These are phyloP conservation scores for Ornithorhynchus anatinus DNA, from an alignment of 2,113 vertebrate species.

Conservation along the genomic window DNA sequence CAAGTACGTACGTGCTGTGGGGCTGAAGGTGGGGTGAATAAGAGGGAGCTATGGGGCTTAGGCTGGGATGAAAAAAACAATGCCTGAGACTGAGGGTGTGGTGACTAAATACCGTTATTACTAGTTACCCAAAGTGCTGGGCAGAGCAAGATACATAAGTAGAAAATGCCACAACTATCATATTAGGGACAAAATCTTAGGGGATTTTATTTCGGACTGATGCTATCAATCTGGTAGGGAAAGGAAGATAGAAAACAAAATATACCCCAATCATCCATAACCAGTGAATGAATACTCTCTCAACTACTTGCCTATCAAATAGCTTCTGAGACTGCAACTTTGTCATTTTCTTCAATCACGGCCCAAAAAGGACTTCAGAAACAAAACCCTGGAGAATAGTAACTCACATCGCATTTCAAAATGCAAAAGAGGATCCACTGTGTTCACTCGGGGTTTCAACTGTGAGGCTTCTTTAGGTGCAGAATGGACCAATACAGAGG, in stretches of 20 bases:
- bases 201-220: background rate
- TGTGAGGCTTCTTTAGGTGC: too few relatives aligned
- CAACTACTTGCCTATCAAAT: background rate
- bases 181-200: background rate
- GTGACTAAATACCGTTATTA: too few relatives aligned
- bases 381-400: conserved; percentile 2
- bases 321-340: background rate
- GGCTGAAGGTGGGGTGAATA: too few relatives aligned
- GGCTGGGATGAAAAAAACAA: too few relatives aligned
- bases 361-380: background rate
- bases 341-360: background rate
- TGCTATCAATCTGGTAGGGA: conserved; percentile 4
- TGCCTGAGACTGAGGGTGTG: too few relatives aligned
- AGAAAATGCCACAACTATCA: too few relatives aligned
- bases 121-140: too few relatives aligned
- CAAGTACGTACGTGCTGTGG: too few relatives aligned
- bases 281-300: background rate
- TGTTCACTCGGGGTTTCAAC: conserved; percentile 7
- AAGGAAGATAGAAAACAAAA: background rate
- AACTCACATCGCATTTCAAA: background rate
- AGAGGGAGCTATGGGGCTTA: too few relatives aligned
- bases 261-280: background rate
- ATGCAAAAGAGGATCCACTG: background rate
- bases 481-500: too few relatives aligned
- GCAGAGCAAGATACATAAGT: too few relatives aligned